Evolutionary conservation across 2,797 vertebrate species (phyloP).

Genomic region (Zenarchopterus dispar): DNA sequence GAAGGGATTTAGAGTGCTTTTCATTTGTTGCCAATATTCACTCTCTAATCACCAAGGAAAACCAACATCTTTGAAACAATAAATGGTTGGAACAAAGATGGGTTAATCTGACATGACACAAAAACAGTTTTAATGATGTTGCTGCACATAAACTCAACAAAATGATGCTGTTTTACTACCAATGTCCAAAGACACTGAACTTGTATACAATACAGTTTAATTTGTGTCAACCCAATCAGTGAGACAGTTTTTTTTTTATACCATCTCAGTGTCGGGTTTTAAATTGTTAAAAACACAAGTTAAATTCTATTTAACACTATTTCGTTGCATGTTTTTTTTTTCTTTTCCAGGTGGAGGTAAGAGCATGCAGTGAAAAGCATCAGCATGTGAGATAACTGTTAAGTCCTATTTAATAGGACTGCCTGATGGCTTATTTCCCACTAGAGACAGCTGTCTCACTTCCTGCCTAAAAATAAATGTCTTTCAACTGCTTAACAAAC

Average conservation of each 20-base stretch:
- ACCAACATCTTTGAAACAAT: slow-evolving; percentile 18
- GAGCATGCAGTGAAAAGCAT: not conserved
- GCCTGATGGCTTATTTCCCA: not conserved
- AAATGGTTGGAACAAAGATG: not conserved
- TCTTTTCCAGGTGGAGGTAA: not conserved
- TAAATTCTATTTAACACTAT: too few species aligned
- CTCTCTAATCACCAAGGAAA: slow-evolving; percentile 8
- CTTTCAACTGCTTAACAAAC: not conserved
- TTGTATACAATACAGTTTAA: too few species aligned
- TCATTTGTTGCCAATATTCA: slow-evolving; percentile 39
- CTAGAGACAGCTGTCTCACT: not conserved
- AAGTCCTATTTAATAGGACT: not conserved
- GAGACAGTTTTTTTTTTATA: too few species aligned
- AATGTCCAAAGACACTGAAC: too few species aligned
- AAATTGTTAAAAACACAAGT: too few species aligned
- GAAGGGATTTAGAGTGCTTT: slow-evolving; percentile 14
- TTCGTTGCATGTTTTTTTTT: too few species aligned
- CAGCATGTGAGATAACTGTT: not conserved
- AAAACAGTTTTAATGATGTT: not conserved
- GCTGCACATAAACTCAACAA: not conserved
- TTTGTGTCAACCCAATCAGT: too few species aligned
- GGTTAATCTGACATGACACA: slow-evolving; percentile 10
- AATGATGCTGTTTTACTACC: not conserved
- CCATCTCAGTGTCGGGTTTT: too few species aligned
- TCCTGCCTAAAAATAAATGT: not conserved